These are phyloP conservation scores for Hydropsyche tenuis DNA, from an alignment of 1,140 invertebrate species.

Conservation along the genomic window DNA sequence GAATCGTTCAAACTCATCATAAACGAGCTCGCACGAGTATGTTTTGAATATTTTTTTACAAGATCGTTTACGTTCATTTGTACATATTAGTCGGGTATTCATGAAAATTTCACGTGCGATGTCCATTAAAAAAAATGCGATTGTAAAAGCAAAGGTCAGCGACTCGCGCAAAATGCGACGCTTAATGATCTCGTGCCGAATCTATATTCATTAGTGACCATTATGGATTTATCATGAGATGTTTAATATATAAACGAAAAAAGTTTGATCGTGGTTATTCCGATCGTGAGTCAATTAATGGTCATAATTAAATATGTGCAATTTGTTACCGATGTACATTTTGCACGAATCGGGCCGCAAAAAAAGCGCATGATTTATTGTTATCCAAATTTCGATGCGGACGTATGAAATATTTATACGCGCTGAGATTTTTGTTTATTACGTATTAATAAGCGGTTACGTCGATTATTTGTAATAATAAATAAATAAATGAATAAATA, in stretches of 20 bases:
- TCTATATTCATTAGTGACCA: constrained; percentile 33
- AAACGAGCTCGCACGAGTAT: not conserved
- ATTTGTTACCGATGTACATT: constrained; percentile 22
- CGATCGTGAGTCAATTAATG: constrained; percentile 30
- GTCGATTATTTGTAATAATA: not conserved
- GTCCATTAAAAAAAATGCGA: not conserved
- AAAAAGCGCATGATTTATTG: constrained; percentile 11
- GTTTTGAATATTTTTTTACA: no score
- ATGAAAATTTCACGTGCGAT: constrained; percentile 7
- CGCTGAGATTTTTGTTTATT: constrained; percentile 19
- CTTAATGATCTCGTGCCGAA: constrained; percentile 32
- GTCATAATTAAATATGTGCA: constrained; percentile 11
- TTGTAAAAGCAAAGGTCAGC: constrained; percentile 6
- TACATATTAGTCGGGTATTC: constrained; percentile 22
- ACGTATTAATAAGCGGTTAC: constrained; percentile 21
- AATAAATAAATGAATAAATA: no score
- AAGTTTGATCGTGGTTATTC: constrained; percentile 12
- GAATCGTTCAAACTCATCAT: not conserved
- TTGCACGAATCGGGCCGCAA: constrained; percentile 11
- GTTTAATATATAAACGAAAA: not conserved
- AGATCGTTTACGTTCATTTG: no score
- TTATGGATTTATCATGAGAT: constrained; percentile 30
- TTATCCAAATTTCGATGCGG: not conserved
- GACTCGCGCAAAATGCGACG: not conserved
- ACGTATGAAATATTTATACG: not conserved